Evolutionary conservation across 2,113 vertebrate species (phyloP).

Genomic region (Odobenus rosmarus): DNA sequence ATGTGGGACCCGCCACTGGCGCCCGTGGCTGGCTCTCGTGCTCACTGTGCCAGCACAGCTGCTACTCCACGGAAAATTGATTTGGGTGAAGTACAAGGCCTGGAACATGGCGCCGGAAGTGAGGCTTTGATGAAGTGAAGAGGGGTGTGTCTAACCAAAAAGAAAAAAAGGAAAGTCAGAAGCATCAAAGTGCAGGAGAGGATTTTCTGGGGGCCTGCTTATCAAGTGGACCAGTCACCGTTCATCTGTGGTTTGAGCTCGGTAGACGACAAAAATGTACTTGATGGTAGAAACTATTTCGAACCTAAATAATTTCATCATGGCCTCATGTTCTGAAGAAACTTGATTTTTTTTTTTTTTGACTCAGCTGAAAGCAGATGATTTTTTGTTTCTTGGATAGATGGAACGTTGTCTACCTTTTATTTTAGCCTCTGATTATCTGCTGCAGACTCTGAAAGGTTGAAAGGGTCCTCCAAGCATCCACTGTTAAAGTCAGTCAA

Average conservation of each 20-base stretch:
- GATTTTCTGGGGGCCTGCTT: conserved; percentile 24
- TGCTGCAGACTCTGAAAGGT: conserved; percentile 68
- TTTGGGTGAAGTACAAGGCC: conserved; percentile 33
- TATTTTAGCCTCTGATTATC: conserved; percentile 76
- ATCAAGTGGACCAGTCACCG: conserved; percentile 6
- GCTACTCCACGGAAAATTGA: not conserved
- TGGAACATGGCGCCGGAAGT: conserved; percentile 49
- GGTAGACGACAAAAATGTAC: conserved; percentile 61
- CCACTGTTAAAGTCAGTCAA: conserved; percentile 76
- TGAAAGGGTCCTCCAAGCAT: conserved; percentile 67
- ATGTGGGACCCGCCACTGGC: not conserved
- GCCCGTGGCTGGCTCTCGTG: not conserved
- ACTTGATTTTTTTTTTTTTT: conserved; percentile 62
- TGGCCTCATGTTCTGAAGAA: conserved; percentile 40
- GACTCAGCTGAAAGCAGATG: conserved; percentile 62
- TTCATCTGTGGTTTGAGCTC: conserved; percentile 51
- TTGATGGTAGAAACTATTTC: conserved; percentile 64
- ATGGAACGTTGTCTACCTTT: conserved; percentile 66
- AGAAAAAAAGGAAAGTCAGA: not conserved
- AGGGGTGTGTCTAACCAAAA: conserved; percentile 4
- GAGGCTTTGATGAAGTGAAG: conserved; percentile 47
- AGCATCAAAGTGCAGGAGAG: not conserved
- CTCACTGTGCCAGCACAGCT: conserved; percentile 15
- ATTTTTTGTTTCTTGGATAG: conserved; percentile 76
- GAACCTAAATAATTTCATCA: conserved; percentile 72